phyloP scores from a whole-genome alignment of 2,113 vertebrate genomes.

The Sula dactylatra region DNA sequence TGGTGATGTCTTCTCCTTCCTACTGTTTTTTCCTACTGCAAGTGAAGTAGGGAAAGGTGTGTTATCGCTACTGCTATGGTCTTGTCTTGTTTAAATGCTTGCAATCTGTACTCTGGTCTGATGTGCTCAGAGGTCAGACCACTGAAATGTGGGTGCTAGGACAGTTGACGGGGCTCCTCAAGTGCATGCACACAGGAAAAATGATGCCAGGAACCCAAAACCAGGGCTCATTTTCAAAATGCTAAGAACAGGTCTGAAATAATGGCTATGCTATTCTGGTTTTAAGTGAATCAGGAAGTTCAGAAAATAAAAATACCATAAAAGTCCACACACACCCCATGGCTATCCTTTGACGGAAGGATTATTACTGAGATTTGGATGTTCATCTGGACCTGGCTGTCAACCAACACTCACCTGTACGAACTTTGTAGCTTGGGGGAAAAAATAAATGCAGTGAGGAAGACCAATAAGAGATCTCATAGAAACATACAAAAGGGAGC shows the following conservation, averaged over 20 bases:
- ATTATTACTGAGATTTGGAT: background rate
- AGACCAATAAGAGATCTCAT: background rate
- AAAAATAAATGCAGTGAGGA: background rate
- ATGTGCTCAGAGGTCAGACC: background rate
- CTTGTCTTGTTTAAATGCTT: background rate
- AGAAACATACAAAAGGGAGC: slow-evolving; percentile 47
- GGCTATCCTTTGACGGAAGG: background rate
- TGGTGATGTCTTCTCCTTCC: background rate
- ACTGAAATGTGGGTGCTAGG: background rate
- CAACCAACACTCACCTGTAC: accelerated
- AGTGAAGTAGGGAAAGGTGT: background rate
- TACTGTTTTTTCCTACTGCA: background rate
- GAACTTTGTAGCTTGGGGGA: background rate
- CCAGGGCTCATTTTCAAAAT: background rate
- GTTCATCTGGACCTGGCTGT: background rate
- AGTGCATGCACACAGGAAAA: background rate
- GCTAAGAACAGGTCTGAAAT: background rate
- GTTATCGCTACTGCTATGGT: background rate
- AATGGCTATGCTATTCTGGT: background rate
- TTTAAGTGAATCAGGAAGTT: background rate
- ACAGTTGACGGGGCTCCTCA: background rate
- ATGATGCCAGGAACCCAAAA: background rate
- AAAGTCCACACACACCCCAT: background rate
- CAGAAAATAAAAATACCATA: background rate
- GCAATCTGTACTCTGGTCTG: background rate